Evolutionary conservation across 2,888 invertebrate species (phyloP).

Genomic region (Sminthurinus aureus): DNA sequence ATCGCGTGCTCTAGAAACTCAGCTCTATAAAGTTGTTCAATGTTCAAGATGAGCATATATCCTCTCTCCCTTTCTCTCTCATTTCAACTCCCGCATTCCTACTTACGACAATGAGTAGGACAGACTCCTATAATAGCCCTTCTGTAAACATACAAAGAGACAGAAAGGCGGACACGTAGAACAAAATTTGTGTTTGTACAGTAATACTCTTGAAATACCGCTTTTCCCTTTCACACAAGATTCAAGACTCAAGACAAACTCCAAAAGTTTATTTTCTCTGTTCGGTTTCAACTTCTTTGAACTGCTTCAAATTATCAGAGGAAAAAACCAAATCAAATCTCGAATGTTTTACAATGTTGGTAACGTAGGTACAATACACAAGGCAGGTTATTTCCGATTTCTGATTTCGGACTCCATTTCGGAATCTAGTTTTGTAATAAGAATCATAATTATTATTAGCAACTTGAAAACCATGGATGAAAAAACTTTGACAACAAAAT

Average conservation of each 20-base stretch:
- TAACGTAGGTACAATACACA: background rate
- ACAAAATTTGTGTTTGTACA: too few species aligned
- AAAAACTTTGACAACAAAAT: too few species aligned
- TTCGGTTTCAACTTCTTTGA: background rate
- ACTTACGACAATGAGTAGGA: background rate
- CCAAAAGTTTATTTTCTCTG: slow-evolving; percentile 22
- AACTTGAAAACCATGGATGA: too few species aligned
- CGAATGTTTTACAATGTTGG: background rate
- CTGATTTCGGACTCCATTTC: background rate
- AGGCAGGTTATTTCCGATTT: background rate
- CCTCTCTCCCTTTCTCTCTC: slow-evolving; percentile 5
- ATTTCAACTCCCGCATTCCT: slow-evolving; percentile 28
- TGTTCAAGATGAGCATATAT: background rate
- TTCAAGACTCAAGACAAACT: slow-evolving; percentile 23
- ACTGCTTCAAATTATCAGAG: too few species aligned
- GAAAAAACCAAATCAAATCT: too few species aligned
- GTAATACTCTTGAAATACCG: background rate
- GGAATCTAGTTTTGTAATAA: background rate
- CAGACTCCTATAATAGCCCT: background rate
- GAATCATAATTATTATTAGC: background rate
- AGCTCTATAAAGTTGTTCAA: background rate
- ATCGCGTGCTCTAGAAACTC: background rate
- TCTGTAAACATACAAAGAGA: background rate
- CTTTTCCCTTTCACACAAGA: background rate
- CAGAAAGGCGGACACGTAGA: too few species aligned